Evolutionary conservation across 2,797 vertebrate species (phyloP).

Genomic region (Meda fulgida): DNA sequence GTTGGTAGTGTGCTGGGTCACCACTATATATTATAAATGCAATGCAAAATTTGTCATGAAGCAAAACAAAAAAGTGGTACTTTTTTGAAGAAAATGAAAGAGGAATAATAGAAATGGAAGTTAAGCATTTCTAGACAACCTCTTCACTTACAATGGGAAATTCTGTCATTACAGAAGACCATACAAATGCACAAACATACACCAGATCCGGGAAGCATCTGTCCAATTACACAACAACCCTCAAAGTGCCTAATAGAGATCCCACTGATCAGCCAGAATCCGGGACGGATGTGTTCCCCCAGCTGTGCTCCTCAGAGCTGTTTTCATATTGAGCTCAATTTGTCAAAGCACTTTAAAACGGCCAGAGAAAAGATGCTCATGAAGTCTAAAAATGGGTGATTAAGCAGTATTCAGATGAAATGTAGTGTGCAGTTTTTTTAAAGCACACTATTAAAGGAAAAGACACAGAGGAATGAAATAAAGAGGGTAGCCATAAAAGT

Average conservation of each 20-base stretch:
- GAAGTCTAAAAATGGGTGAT: constrained; percentile 2
- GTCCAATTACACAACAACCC: constrained; percentile 37
- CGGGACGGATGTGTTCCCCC: constrained; percentile 29
- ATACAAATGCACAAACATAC: constrained; percentile 30
- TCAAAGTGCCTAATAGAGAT: constrained; percentile 28
- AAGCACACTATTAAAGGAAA: neutral
- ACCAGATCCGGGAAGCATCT: constrained; percentile 38
- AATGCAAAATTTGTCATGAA: neutral
- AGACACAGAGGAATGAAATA: neutral
- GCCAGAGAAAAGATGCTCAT: constrained; percentile 13
- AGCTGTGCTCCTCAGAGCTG: constrained; percentile 43
- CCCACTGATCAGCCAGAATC: constrained; percentile 27
- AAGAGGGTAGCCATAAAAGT: constrained; percentile 38
- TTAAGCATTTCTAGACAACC: constrained; percentile 3
- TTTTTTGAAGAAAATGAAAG: neutral
- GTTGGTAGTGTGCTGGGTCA: neutral
- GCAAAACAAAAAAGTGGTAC: neutral
- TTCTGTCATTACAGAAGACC: constrained; percentile 40
- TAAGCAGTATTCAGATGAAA: constrained; percentile 25
- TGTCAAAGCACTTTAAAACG: constrained; percentile 25
- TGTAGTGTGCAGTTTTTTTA: constrained; percentile 1
- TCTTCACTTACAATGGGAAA: constrained; percentile 33
- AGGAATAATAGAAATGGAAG: neutral
- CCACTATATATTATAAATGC: neutral
- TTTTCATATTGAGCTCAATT: constrained; percentile 35